Conservation (phyloP, 1,140 invertebrate species). For the Antheraea pernyi region DNA sequence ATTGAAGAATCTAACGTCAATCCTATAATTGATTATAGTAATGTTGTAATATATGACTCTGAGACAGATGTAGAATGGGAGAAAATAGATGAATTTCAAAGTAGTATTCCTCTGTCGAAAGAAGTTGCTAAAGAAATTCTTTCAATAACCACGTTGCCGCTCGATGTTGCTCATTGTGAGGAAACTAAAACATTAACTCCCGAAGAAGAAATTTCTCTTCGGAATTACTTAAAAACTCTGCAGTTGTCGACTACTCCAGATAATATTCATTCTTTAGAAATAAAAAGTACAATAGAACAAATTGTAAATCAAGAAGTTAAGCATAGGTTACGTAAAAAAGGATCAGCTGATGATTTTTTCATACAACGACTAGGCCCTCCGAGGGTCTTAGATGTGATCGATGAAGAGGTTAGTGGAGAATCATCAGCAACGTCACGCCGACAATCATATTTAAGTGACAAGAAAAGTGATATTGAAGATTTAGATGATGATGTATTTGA, state of each 20-base stretch:
- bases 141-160: conserved; percentile 55
- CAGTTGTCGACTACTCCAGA: conserved; percentile 73
- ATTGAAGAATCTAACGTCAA: conserved; percentile 42
- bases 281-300: conserved; percentile 67
- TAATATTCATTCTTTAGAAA: conserved; percentile 48
- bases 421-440: conserved; percentile 72
- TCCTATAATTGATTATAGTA: conserved; percentile 51
- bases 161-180: conserved; percentile 59
- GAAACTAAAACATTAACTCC: conserved; percentile 58
- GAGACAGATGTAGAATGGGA: conserved; percentile 80
- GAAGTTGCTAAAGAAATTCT: conserved; percentile 45
- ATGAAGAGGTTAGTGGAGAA: conserved; percentile 83
- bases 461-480: conserved; percentile 69
- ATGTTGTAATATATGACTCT: conserved; percentile 78
- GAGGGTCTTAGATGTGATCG: conserved; percentile 83
- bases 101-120: conserved; percentile 29
- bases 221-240: conserved; percentile 81
- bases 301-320: conserved; percentile 66
- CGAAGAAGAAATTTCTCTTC: conserved; percentile 68
- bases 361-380: conserved; percentile 77
- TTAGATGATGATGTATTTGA: conserved; percentile 77
- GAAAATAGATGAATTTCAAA: conserved; percentile 50
- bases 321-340: conserved; percentile 79
- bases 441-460: conserved; percentile 69
- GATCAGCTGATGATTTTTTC: conserved; percentile 79